Base-by-base conservation (phyloP, 2,797 vertebrate genomes). In the Falco columbarius region DNA sequence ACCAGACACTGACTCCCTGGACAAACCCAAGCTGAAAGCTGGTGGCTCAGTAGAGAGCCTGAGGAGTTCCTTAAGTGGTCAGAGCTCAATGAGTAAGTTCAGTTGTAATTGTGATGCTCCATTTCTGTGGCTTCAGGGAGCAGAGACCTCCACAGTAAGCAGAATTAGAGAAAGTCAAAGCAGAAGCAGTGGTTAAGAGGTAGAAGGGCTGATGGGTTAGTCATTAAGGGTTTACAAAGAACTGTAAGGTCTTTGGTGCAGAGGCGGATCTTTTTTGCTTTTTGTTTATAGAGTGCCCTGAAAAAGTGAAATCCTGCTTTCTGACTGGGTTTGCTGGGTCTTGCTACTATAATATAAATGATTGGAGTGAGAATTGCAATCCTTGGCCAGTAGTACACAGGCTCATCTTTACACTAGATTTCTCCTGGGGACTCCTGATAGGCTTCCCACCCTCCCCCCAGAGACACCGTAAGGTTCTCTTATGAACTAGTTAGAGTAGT, bases 11-110 rank as follows among this genome's bases (percentile, higher is more conserved):
- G 98, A 99, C 97, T 98, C 99, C 65, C 90, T 98, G 97, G 99
- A 99, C 96, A 99, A 99, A 82, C 99, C 99, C 86, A 99, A 99
- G 97, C 99, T 99, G 17, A 99, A 99, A 97, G 99, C 99, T 0
- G 99, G 99, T 44, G 99, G 99, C 58, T 99, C 99, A 2, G 99
- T 99, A 51, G 99, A 99, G 98, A 99, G 99, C 91, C 98, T 99
- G 82, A 98, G 99, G 58, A 99, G 99, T 95, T 99, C 99, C 52
- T 98, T 99, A 83, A 99, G 99, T 4, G 99, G 99, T 80, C 99
- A 99, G 98, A 99, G 99, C 97, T 99, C 99, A 29, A 99, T 99
- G 99, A 99, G 99, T 99, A 98, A 98, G 99, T 98, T 74, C 3
- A 1, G 14, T 16, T 65, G 16, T 42, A 63, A 56, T 23, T 80